Conservation (phyloP, 2,113 vertebrate genomes). For the Artemisiospiza belli region DNA sequence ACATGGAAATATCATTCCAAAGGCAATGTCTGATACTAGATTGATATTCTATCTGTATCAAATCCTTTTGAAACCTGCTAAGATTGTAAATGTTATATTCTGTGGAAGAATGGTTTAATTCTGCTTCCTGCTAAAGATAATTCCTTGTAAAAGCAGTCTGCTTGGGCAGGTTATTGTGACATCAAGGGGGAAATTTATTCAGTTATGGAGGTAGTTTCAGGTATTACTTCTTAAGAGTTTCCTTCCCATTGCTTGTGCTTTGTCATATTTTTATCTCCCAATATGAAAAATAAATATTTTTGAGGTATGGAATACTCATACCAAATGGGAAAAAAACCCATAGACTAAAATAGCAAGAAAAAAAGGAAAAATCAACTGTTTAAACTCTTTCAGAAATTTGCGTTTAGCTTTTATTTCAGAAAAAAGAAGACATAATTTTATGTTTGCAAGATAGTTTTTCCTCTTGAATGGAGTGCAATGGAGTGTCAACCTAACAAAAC, state of each 20-base stretch:
- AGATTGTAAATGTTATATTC: not conserved
- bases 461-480: not conserved
- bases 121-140: not conserved
- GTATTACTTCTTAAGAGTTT: not conserved
- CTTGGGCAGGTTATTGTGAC: not conserved
- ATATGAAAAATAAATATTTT: not conserved
- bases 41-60: not conserved
- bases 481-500: not conserved
- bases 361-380: not conserved
- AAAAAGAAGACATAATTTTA: not conserved
- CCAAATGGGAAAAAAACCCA: accelerated
- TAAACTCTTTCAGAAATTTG: not conserved
- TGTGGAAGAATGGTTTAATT: not conserved
- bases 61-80: not conserved
- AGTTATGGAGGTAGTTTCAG: not conserved
- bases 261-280: not conserved
- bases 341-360: not conserved
- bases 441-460: not conserved
- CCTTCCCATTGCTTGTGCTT: not conserved
- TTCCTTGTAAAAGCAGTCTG: not conserved
- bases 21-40: not conserved
- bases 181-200: not conserved
- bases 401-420: not conserved
- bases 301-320: not conserved
- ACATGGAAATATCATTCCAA: not conserved